Evolutionary conservation across 1,140 invertebrate genomes (phyloP).

Genomic region (Drosophila quadrilineata): DNA sequence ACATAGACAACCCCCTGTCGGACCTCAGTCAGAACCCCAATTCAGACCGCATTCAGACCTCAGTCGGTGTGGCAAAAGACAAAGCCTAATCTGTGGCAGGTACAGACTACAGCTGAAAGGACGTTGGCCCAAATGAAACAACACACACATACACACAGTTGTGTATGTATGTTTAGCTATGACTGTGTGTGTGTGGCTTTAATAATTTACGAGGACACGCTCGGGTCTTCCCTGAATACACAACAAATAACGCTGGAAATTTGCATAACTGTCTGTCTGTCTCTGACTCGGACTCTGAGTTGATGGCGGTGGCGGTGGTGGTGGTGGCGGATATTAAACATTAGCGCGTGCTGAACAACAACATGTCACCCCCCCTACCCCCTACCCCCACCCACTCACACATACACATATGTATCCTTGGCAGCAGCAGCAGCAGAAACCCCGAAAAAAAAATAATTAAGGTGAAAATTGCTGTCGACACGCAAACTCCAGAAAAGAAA

Average conservation of each 20-base stretch:
- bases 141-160: conserved; percentile 36
- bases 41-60: not conserved
- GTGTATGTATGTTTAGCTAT: not conserved
- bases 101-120: conserved; percentile 52
- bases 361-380: conserved; percentile 6
- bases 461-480: conserved; percentile 79
- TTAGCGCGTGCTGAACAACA: conserved; percentile 73
- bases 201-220: conserved; percentile 76
- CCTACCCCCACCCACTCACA: no score
- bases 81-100: conserved; percentile 34
- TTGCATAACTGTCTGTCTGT: conserved; percentile 72
- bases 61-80: no score
- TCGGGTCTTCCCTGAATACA: conserved; percentile 54
- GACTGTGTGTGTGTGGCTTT: conserved; percentile 37
- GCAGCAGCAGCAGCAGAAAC: not conserved
- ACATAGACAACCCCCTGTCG: conserved; percentile 1
- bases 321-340: conserved; percentile 71
- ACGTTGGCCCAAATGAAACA: conserved; percentile 73
- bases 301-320: no score
- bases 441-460: conserved; percentile 75
- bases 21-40: no score
- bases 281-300: no score
- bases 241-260: conserved; percentile 67
- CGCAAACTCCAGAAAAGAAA: conserved; percentile 49
- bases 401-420: no score